Conservation (phyloP, 2,797 vertebrate genomes). For the Acrocephalus scirpaceus region DNA sequence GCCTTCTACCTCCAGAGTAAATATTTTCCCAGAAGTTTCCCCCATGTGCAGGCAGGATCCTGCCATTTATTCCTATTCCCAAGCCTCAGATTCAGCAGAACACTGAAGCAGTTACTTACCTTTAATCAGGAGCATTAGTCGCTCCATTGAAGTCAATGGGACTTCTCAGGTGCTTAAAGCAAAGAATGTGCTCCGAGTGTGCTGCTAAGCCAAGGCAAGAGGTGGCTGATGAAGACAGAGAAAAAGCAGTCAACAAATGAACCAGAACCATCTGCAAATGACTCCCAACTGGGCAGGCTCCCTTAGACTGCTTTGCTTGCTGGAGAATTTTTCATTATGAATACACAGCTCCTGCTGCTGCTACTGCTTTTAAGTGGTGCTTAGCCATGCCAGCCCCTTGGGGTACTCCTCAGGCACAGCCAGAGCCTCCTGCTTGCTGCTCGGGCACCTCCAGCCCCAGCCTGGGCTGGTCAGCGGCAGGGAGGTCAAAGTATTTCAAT, state of each 20-base stretch:
- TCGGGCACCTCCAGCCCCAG: not conserved
- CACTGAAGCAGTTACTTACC: conserved; percentile 50
- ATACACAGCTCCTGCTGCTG: conserved; percentile 42
- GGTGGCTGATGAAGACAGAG: conserved; percentile 46
- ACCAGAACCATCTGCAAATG: conserved; percentile 64
- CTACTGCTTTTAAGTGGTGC: not conserved
- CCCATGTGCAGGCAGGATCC: not conserved
- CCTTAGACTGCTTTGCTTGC: conserved; percentile 38
- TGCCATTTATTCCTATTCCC: conserved; percentile 18
- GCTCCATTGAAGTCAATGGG: conserved; percentile 56
- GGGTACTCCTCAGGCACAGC: not conserved
- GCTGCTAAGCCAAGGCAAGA: conserved; percentile 8
- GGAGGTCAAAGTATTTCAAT: not conserved
- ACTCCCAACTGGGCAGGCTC: conserved; percentile 52
- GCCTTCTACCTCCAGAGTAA: not conserved
- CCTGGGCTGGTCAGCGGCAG: fast-evolving
- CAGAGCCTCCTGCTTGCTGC: not conserved
- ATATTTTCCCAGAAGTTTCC: not conserved
- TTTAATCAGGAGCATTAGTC: conserved; percentile 63
- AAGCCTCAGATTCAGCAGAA: not conserved
- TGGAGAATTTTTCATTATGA: conserved; percentile 47
- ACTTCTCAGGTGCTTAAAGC: conserved; percentile 53
- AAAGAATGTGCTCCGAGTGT: not conserved
- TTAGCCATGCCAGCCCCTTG: not conserved
- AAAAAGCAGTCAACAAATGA: conserved; percentile 62